Conservation (phyloP, 1,140 invertebrate species). For the Solenopsis invicta region DNA sequence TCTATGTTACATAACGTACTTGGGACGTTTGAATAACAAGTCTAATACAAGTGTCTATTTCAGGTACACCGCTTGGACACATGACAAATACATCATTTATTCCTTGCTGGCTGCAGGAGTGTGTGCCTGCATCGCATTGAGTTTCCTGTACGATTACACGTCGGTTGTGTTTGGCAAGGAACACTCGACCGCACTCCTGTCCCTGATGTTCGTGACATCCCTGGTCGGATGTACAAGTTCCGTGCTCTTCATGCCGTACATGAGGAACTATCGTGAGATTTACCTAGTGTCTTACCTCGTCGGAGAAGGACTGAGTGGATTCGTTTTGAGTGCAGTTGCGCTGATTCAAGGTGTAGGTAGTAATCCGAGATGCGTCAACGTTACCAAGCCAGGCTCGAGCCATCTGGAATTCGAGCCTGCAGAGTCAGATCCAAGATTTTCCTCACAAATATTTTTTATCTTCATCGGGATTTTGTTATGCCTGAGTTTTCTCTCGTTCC, state of each 20-base stretch:
- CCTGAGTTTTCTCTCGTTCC: slow-evolving; percentile 88
- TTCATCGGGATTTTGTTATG: slow-evolving; percentile 89
- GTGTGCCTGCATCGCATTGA: slow-evolving; percentile 90
- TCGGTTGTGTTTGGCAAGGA: slow-evolving; percentile 87
- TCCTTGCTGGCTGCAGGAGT: slow-evolving; percentile 90
- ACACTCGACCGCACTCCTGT: slow-evolving; percentile 92
- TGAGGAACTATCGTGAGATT: slow-evolving; percentile 93
- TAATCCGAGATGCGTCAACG: slow-evolving; percentile 87
- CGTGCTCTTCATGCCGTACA: slow-evolving; percentile 96
- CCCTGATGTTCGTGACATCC: slow-evolving; percentile 93
- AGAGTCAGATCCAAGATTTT: slow-evolving; percentile 89
- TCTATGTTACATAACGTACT: neutral
- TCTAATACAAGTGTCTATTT: slow-evolving; percentile 61
- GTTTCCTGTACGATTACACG: slow-evolving; percentile 92
- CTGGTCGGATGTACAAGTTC: slow-evolving; percentile 97
- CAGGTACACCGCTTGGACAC: slow-evolving; percentile 81
- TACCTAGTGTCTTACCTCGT: slow-evolving; percentile 91
- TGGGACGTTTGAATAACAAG: neutral
- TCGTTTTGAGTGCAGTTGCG: slow-evolving; percentile 94
- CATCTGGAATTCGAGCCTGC: slow-evolving; percentile 75
- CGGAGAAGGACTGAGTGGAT: slow-evolving; percentile 94
- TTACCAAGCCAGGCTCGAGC: slow-evolving; percentile 71
- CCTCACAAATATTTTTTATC: slow-evolving; percentile 90
- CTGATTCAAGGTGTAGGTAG: slow-evolving; percentile 94
- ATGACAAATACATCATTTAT: slow-evolving; percentile 88